phyloP scores from a whole-genome alignment of 2,888 invertebrate species.

The Hyposoter dolosus region DNA sequence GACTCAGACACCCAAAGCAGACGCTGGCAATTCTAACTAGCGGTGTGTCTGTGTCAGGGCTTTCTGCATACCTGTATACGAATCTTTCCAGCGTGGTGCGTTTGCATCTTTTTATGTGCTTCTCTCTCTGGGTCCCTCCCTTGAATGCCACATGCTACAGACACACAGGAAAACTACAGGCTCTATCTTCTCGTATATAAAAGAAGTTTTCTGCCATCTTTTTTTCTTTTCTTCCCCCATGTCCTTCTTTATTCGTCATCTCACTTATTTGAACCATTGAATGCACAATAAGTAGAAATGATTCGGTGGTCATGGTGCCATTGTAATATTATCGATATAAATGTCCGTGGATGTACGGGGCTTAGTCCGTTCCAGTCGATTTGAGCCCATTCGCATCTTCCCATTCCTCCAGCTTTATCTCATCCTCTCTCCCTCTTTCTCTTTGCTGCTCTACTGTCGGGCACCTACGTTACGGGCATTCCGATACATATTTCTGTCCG shows the following conservation, averaged over 20 bases:
- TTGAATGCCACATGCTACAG: conserved; percentile 48
- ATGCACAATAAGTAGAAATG: conserved; percentile 30
- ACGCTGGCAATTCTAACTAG: conserved; percentile 6
- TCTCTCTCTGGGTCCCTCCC: conserved; percentile 50
- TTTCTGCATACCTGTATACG: background rate
- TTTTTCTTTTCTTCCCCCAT: conserved; percentile 13
- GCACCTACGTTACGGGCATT: conserved; percentile 16
- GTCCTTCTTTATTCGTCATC: conserved; percentile 31
- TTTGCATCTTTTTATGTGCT: conserved; percentile 27
- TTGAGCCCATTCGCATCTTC: conserved; percentile 48
- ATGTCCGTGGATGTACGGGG: conserved; percentile 12
- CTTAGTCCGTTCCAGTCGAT: conserved; percentile 52
- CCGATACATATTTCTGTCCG: conserved; percentile 39
- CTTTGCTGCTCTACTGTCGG: background rate
- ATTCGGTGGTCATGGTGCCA: background rate
- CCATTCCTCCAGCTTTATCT: conserved; percentile 8
- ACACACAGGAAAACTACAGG: conserved; percentile 32
- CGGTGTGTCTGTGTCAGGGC: conserved; percentile 9
- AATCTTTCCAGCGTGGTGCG: conserved; percentile 17
- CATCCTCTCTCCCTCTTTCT: conserved; percentile 3
- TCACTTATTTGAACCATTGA: conserved; percentile 40
- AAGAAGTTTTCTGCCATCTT: conserved; percentile 8
- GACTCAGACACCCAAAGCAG: conserved; percentile 15
- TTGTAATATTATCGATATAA: conserved; percentile 43
- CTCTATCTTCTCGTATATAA: background rate